phyloP scores from a whole-genome alignment of 2,113 vertebrate genomes.

The Calidris pygmaea region DNA sequence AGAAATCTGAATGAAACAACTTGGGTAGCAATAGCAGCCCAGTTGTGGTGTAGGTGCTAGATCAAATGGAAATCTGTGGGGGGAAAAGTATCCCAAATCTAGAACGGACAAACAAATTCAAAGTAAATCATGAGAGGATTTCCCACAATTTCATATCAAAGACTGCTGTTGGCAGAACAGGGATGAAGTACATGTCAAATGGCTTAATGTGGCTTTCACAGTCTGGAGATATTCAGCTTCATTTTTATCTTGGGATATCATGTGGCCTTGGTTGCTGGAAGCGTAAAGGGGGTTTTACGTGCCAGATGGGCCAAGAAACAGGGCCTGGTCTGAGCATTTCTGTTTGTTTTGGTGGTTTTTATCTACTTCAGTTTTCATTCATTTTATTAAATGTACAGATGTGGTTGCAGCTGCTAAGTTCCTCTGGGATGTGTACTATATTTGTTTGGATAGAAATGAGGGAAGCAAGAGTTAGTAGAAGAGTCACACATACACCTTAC shows the following conservation, averaged over 20 bases:
- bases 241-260: background rate
- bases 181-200: background rate
- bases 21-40: conserved; percentile 26
- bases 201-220: background rate
- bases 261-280: background rate
- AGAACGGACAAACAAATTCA: background rate
- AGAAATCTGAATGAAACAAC: background rate
- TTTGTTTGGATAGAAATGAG: background rate
- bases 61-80: background rate
- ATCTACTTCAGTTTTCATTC: background rate
- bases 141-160: background rate
- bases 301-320: background rate
- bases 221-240: background rate
- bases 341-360: background rate
- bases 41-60: background rate
- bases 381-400: background rate
- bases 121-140: background rate
- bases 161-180: background rate
- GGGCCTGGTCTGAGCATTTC: background rate
- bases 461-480: background rate
- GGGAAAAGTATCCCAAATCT: background rate
- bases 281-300: background rate
- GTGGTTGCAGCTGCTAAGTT: background rate
- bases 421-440: background rate
- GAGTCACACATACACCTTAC: background rate